Conservation (phyloP, 2,113 vertebrate genomes). For the Mobula hypostoma region DNA sequence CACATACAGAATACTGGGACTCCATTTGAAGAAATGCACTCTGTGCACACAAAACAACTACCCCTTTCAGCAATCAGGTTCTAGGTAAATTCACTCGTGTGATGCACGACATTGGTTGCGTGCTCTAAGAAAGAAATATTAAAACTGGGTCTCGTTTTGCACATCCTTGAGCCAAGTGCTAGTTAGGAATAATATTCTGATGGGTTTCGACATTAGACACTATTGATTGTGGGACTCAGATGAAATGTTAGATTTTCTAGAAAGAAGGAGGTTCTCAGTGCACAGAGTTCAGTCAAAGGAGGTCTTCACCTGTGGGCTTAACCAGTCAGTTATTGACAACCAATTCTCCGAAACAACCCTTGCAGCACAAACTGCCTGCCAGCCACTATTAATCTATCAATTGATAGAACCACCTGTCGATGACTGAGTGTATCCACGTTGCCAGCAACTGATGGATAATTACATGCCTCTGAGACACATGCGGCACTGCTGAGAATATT, state of each 20-base stretch:
- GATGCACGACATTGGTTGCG: neutral
- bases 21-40: too few relatives aligned
- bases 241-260: neutral
- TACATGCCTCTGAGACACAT: neutral
- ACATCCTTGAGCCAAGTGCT: neutral
- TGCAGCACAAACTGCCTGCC: neutral
- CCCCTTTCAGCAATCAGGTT: too few relatives aligned
- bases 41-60: too few relatives aligned
- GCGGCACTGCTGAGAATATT: neutral
- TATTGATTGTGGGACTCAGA: neutral
- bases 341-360: neutral
- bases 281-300: neutral
- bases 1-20: too few relatives aligned
- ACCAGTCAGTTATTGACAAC: neutral
- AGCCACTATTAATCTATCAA: neutral
- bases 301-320: neutral
- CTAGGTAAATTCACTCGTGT: too few relatives aligned
- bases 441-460: neutral
- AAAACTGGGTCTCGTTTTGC: neutral
- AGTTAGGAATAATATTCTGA: neutral
- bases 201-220: neutral
- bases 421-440: neutral
- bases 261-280: neutral
- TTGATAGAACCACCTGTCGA: neutral
- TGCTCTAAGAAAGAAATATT: neutral